Evolutionary conservation across 1,140 invertebrate genomes (phyloP).

Genomic region (Doryteuthis pealeii): DNA sequence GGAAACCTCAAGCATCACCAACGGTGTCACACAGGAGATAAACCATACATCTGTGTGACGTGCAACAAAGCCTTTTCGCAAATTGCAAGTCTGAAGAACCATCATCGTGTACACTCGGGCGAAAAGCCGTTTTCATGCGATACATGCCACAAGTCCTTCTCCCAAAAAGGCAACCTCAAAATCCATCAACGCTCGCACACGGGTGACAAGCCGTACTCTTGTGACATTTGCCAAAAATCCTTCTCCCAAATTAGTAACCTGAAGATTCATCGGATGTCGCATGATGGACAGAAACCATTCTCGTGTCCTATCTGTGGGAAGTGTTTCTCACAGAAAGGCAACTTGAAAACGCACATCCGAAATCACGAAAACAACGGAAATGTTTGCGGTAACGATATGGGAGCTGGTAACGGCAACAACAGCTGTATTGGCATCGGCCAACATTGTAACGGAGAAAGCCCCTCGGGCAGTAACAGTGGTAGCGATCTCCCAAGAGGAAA

Average conservation of each 20-base stretch:
- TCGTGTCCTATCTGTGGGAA: constrained; percentile 75
- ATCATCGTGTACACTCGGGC: constrained; percentile 32
- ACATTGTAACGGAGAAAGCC: constrained; percentile 21
- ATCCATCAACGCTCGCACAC: constrained; percentile 33
- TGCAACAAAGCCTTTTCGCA: constrained; percentile 44
- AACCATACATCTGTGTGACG: constrained; percentile 34
- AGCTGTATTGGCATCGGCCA: constrained; percentile 29
- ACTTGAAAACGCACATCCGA: constrained; percentile 76
- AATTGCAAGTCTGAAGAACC: constrained; percentile 25
- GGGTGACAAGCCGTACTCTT: constrained; percentile 31
- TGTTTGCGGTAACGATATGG: constrained; percentile 51
- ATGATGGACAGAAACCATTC: constrained; percentile 68
- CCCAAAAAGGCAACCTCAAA: constrained; percentile 7
- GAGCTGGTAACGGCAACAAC: constrained; percentile 46
- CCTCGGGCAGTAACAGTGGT: constrained; percentile 6
- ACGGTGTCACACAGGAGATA: constrained; percentile 39
- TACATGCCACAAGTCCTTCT: constrained; percentile 35
- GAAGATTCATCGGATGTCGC: constrained; percentile 28
- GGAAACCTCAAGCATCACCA: constrained; percentile 22
- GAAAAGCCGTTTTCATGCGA: constrained; percentile 30
- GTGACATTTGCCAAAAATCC: constrained; percentile 32
- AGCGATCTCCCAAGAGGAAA: constrained; percentile 19
- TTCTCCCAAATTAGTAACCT: constrained; percentile 20
- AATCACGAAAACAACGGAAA: constrained; percentile 62
- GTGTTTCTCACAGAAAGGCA: constrained; percentile 81